These are phyloP conservation scores for Thalassophryne amazonica DNA, from an alignment of 2,797 vertebrate species.

Conservation along the genomic window DNA sequence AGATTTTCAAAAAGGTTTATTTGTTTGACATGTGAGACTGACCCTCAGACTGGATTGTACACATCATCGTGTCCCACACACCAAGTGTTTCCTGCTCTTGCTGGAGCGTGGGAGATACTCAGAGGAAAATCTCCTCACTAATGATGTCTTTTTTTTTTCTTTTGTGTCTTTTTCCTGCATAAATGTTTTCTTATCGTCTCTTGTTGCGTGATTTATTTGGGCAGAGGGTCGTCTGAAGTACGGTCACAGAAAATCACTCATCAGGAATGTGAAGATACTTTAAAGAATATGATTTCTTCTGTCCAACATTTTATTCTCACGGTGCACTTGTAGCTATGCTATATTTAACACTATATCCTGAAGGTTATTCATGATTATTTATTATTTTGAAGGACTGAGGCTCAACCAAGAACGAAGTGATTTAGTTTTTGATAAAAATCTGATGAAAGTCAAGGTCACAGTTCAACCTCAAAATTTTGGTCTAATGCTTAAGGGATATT, in stretches of 20 bases:
- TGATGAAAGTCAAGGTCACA: too few species aligned
- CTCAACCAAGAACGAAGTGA: too few species aligned
- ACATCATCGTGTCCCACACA: conserved; percentile 14
- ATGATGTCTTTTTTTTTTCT: conserved; percentile 26
- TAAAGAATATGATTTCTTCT: background rate
- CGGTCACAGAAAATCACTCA: conserved; percentile 17
- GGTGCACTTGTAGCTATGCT: too few species aligned
- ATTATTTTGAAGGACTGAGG: too few species aligned
- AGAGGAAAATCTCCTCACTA: conserved; percentile 11
- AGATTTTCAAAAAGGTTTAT: conserved; percentile 27
- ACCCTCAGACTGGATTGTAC: background rate
- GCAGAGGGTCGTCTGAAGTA: conserved; percentile 45
- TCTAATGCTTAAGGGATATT: too few species aligned
- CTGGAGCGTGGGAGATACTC: conserved; percentile 39
- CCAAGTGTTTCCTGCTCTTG: background rate
- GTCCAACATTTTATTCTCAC: background rate
- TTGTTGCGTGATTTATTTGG: conserved; percentile 40
- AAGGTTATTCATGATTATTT: too few species aligned
- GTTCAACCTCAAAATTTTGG: too few species aligned
- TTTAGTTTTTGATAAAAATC: too few species aligned
- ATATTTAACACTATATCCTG: too few species aligned
- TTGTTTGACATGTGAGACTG: conserved; percentile 34
- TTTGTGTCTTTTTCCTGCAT: background rate
- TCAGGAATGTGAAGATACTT: conserved; percentile 2
- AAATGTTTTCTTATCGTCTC: conserved; percentile 35